A percentile compares a stretch with the other conserved stretches of the same genome.
These are phyloP conservation scores for Donacobius atricapilla DNA, from an alignment of 2,113 vertebrate species.

Conservation along the genomic window DNA sequence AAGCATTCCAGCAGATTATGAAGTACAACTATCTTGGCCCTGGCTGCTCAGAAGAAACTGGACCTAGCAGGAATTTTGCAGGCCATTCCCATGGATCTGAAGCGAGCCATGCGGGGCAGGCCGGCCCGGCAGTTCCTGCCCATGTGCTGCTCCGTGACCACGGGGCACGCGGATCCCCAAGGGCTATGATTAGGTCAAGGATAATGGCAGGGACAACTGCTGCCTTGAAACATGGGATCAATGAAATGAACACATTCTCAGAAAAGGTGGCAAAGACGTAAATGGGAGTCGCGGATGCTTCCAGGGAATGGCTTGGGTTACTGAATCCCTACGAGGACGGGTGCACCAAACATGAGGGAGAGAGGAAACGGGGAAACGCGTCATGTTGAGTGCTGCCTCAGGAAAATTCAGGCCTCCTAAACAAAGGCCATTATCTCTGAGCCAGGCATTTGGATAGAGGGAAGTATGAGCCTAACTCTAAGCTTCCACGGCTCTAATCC, in stretches of 20 bases:
- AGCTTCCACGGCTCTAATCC: background rate
- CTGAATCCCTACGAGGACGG: background rate
- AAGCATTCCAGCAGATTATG: slow-evolving; percentile 69
- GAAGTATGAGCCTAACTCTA: slow-evolving; percentile 7
- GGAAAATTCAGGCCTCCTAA: background rate
- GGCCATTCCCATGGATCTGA: slow-evolving; percentile 44
- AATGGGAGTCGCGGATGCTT: slow-evolving; percentile 9
- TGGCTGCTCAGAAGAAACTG: slow-evolving; percentile 59
- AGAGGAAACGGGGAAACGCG: background rate
- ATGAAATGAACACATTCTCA: slow-evolving; percentile 36
- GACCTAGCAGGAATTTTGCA: slow-evolving; percentile 65
- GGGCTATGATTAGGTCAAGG: slow-evolving; percentile 67
- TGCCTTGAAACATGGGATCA: slow-evolving; percentile 9
- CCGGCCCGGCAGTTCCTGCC: background rate
- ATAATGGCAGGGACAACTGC: slow-evolving; percentile 69
- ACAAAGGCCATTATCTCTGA: background rate
- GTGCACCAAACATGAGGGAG: background rate
- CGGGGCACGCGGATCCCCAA: background rate
- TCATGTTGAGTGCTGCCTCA: background rate
- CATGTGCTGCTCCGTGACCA: slow-evolving; percentile 39
- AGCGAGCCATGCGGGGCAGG: background rate
- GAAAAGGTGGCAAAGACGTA: slow-evolving; percentile 50
- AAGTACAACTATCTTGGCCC: slow-evolving; percentile 64
- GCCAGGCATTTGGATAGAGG: background rate
- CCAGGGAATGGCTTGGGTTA: slow-evolving; percentile 22